Percentiles rank a stretch among this genome's conserved stretches.
phyloP scores from a whole-genome alignment of 2,888 invertebrate species.

The Hydraecia micacea region DNA sequence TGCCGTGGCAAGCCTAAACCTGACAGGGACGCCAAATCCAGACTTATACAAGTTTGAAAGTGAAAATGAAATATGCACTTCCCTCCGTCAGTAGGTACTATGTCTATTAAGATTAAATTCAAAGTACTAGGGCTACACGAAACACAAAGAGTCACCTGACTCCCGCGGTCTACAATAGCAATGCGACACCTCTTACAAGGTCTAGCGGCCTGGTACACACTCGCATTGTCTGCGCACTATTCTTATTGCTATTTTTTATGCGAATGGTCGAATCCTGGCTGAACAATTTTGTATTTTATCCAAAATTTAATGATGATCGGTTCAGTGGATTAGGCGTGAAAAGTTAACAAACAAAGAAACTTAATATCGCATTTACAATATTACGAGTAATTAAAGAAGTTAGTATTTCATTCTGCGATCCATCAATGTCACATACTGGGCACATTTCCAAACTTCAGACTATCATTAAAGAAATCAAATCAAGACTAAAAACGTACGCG shows the following conservation, averaged over 20 bases:
- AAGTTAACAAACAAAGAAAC: too few relatives aligned
- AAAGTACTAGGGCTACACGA: constrained; percentile 8
- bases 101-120: background rate
- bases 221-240: background rate
- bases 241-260: background rate
- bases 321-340: too few relatives aligned
- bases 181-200: constrained; percentile 55
- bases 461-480: constrained; percentile 1
- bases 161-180: constrained; percentile 61
- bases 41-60: background rate
- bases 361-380: too few relatives aligned
- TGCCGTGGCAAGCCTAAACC: background rate
- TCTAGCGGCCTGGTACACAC: constrained; percentile 42
- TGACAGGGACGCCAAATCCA: background rate
- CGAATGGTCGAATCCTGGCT: background rate
- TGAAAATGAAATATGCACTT: background rate
- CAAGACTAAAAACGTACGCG: background rate
- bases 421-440: background rate
- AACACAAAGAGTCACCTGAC: constrained; percentile 56
- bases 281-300: background rate
- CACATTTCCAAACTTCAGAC: background rate
- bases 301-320: too few relatives aligned
- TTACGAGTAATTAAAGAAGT: too few relatives aligned
- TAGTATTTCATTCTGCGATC: background rate
- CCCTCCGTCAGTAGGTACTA: too few relatives aligned